Evolutionary conservation across 2,113 vertebrate genomes (phyloP), one percentile per base, ranked within the genome.

Genomic region (Trichomycterus rosablanca): DNA sequence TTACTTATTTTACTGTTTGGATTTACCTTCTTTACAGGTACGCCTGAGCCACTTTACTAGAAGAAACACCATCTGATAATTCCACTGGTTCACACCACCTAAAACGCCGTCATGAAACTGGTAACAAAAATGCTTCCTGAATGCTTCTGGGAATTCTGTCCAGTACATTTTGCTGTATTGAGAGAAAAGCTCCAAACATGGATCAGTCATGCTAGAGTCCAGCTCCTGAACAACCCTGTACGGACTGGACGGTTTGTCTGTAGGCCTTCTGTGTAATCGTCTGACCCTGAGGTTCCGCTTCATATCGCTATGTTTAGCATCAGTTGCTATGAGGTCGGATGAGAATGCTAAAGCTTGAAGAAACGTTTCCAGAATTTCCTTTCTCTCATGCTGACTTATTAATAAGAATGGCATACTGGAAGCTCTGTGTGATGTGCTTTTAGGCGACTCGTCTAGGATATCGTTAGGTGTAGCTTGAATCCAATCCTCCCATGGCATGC

Each of bases 1-100:
- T n/a, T n/a, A n/a, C n/a, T n/a, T n/a, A n/a, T n/a, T n/a, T n/a
- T n/a, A n/a, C n/a, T n/a, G n/a, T n/a, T n/a, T n/a, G 49, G 52
- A 26, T 63, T 15, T 70, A 88, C 86, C 84, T 20, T 71, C 56
- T 10, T 67, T 35, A 44, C 60, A 73, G 19, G 59, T 67, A 2
- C 68, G 68, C 12, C 58, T 66, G 2, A 85, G 56, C 63, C 48
- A 64, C n/a, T 69, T 58, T 24, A 83, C 24, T 51, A 83, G 54
- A 14, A 76, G 68, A 14, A 78, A 44, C 18, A 66, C 5, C 37
- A 61, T 69, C 28, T 63, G 71, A 42, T 68, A 51, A 15, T 60
- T 77, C 42, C 79, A 81, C 18, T 81, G 78, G 72, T 81, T 84
- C 28, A 86, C 30, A 61, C 79, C 83, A 11, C 46, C 76, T 35